These are phyloP conservation scores for Thera britannica DNA, from an alignment of 2,888 invertebrate species.

Conservation along the genomic window DNA sequence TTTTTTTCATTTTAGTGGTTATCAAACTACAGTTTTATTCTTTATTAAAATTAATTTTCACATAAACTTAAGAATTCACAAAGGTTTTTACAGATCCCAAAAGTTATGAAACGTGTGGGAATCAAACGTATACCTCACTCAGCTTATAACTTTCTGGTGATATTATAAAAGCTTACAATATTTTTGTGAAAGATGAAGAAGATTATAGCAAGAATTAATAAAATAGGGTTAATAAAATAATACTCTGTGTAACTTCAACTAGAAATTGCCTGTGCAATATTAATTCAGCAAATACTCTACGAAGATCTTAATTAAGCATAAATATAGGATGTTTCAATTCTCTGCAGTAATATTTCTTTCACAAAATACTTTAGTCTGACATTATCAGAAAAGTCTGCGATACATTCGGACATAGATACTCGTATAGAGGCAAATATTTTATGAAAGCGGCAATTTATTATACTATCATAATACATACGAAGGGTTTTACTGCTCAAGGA, in stretches of 20 bases:
- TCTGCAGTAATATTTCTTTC: conserved; percentile 19
- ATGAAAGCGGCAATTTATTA: conserved; percentile 47
- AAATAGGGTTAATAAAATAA: neutral
- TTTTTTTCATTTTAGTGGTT: no score
- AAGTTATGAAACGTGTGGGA: neutral
- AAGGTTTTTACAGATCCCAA: no score
- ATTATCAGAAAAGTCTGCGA: conserved; percentile 34
- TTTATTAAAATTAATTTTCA: no score
- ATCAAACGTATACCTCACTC: neutral
- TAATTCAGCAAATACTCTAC: neutral
- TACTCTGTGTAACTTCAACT: neutral
- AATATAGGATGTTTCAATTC: conserved; percentile 15
- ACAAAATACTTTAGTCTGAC: conserved; percentile 27
- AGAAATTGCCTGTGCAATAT: neutral
- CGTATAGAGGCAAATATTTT: conserved; percentile 34
- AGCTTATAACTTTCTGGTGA: no score
- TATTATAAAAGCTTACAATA: neutral
- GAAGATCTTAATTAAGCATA: conserved; percentile 8
- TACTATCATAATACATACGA: conserved; percentile 51
- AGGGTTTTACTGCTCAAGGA: conserved; percentile 45
- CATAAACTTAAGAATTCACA: no score
- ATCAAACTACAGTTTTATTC: no score
- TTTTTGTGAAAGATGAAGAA: neutral
- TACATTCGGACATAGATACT: conserved; percentile 32
- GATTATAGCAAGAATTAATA: no score